Evolutionary conservation across 2,888 invertebrate genomes (phyloP).

Genomic region (Latrodectus hesperus): DNA sequence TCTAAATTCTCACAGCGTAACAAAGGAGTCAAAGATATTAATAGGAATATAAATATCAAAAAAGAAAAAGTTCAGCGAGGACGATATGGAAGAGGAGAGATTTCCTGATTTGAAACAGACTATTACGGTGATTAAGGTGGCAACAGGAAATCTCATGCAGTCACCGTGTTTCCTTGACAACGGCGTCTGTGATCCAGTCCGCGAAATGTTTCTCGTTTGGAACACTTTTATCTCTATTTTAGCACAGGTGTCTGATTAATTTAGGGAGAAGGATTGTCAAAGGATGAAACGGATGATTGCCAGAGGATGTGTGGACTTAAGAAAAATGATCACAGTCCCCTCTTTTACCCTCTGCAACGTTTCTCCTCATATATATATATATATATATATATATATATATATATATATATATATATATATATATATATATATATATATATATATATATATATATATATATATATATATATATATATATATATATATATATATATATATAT

Average conservation of each 20-base stretch:
- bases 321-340: not conserved
- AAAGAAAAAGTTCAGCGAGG: conserved; percentile 24
- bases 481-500: too few species aligned
- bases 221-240: conserved; percentile 1
- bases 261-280: not conserved
- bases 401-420: too few species aligned
- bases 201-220: not conserved
- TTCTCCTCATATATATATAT: too few species aligned
- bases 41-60: conserved; percentile 36
- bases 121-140: conserved; percentile 63
- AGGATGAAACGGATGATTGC: conserved; percentile 1
- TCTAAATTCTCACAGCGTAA: conserved; percentile 34
- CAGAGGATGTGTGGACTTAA: not conserved
- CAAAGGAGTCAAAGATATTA: conserved; percentile 35
- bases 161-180: conserved; percentile 65
- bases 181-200: conserved; percentile 29
- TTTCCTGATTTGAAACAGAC: conserved; percentile 57
- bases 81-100: conserved; percentile 64
- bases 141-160: conserved; percentile 65
- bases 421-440: too few species aligned
- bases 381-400: too few species aligned
- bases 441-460: too few species aligned
- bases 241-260: conserved; percentile 1
- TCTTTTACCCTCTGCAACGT: not conserved
- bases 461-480: too few species aligned